phyloP scores from a whole-genome alignment of 2,113 vertebrate species.

The Todiramphus saurophagus region DNA sequence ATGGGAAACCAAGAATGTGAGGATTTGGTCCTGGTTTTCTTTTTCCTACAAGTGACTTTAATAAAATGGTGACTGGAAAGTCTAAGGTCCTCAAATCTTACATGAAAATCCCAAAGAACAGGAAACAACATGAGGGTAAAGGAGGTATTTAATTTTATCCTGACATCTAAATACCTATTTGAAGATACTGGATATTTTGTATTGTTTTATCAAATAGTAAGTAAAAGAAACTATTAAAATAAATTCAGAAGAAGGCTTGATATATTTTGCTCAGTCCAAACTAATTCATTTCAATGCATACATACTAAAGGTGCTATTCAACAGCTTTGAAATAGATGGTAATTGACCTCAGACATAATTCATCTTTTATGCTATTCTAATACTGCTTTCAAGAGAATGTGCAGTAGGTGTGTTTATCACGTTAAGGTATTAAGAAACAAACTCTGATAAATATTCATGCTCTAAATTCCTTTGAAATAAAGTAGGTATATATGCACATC shows the following conservation, averaged over 20 bases:
- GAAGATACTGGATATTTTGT: not conserved
- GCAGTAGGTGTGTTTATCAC: not conserved
- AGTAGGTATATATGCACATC: not conserved
- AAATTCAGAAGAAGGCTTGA: not conserved
- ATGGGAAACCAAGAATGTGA: not conserved
- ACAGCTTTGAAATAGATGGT: not conserved
- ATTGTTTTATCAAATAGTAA: not conserved
- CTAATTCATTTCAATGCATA: not conserved
- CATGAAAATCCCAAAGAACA: not conserved
- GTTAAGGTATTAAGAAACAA: not conserved
- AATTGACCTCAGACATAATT: not conserved
- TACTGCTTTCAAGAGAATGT: not conserved
- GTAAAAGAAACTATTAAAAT: not conserved
- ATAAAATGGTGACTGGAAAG: not conserved
- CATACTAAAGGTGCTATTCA: not conserved
- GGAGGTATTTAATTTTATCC: not conserved
- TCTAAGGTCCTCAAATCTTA: not conserved
- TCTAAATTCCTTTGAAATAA: not conserved
- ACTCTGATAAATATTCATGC: not conserved
- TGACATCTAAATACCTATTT: not conserved
- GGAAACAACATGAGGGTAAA: not conserved
- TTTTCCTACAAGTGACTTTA: not conserved
- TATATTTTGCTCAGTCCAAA: not conserved
- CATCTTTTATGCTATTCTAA: not conserved
- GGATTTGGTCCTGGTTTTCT: not conserved